Conservation (phyloP, 2,113 vertebrate genomes). For the Collichthys lucidus region DNA sequence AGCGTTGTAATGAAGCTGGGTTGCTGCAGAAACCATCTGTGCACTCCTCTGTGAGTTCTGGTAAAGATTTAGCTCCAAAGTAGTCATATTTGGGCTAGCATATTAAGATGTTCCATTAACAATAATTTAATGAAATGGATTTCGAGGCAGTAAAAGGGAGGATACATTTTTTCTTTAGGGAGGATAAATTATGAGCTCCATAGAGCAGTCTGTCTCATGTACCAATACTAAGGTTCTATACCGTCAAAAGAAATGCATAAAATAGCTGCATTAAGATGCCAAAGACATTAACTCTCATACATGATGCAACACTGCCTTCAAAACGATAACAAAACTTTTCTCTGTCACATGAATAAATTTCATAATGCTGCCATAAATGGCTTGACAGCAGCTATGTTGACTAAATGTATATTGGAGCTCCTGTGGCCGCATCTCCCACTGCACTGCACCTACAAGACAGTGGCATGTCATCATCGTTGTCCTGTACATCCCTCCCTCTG, state of each 20-base stretch:
- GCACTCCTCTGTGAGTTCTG: background rate
- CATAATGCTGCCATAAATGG: background rate
- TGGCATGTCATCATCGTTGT: no score
- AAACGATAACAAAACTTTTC: background rate
- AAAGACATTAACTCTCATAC: background rate
- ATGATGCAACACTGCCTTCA: background rate
- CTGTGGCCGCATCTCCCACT: no score
- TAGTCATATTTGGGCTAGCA: background rate
- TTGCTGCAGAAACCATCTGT: background rate
- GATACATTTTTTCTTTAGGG: no score
- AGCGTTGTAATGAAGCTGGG: background rate
- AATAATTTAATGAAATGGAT: constrained; percentile 1
- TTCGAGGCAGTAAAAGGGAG: constrained; percentile 6
- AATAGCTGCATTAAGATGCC: background rate
- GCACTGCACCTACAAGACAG: background rate
- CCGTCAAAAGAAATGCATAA: background rate
- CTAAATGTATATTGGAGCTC: background rate
- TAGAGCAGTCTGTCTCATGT: background rate
- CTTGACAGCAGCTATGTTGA: background rate
- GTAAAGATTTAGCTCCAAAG: background rate
- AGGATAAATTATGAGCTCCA: background rate
- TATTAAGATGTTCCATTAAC: background rate
- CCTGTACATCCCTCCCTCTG: no score
- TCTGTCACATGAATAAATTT: background rate
- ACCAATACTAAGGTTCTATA: background rate